A percentile compares a stretch with the other conserved stretches of the same genome.
Evolutionary conservation across 2,888 invertebrate species (phyloP).

Genomic region (Dusona sp.): DNA sequence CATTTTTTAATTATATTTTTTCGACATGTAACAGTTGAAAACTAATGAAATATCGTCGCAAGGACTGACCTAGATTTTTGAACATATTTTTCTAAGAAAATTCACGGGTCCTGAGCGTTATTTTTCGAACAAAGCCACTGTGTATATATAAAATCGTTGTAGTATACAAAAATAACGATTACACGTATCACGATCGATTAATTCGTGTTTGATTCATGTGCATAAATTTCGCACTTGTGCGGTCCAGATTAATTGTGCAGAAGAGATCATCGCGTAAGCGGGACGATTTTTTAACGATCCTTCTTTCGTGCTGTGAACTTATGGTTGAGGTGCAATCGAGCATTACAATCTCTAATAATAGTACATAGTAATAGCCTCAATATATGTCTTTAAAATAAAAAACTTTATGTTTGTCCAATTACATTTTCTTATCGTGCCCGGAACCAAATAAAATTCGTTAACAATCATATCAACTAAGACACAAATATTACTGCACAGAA

Average conservation of each 20-base stretch:
- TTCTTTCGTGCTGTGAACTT: not conserved
- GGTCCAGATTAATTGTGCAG: conserved; percentile 10
- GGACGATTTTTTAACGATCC: conserved; percentile 36
- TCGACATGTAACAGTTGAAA: too few species aligned
- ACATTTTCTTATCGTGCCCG: conserved; percentile 16
- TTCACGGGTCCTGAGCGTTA: not conserved
- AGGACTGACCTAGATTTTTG: too few species aligned
- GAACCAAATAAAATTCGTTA: conserved; percentile 26
- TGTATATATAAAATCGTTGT: not conserved
- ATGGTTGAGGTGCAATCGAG: conserved; percentile 12
- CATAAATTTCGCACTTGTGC: conserved; percentile 21
- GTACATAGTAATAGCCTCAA: conserved; percentile 17
- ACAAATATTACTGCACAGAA: not conserved
- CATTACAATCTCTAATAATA: conserved; percentile 20
- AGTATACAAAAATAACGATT: conserved; percentile 13
- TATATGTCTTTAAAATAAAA: conserved; percentile 5
- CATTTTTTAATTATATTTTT: too few species aligned
- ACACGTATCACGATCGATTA: conserved; percentile 30
- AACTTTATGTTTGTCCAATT: conserved; percentile 11
- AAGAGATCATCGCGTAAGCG: conserved; percentile 10
- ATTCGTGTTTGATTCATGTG: conserved; percentile 1
- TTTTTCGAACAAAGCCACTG: not conserved
- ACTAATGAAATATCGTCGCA: too few species aligned
- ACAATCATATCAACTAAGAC: conserved; percentile 6
- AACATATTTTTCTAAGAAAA: not conserved